Conservation (phyloP, 2,113 vertebrate species). For the Bufo gargarizans region DNA sequence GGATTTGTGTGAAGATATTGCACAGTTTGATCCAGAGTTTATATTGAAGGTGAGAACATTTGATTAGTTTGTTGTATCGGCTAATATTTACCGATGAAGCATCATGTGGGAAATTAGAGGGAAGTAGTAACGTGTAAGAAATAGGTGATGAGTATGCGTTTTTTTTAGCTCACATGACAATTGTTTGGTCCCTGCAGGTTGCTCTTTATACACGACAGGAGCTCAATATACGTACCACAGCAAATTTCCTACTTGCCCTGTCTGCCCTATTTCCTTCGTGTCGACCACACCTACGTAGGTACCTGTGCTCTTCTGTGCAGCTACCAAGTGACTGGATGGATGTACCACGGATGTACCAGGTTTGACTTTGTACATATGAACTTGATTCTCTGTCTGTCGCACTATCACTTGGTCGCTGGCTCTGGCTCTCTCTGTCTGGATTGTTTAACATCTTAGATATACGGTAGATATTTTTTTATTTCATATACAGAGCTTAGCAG, state of each 20-base stretch:
- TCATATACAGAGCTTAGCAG: conserved; percentile 61
- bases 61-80: neutral
- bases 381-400: no score
- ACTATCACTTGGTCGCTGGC: neutral
- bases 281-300: conserved; percentile 80
- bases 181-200: conserved; percentile 69
- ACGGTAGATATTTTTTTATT: neutral
- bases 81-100: neutral
- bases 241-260: conserved; percentile 83
- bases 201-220: conserved; percentile 85
- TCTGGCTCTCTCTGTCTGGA: neutral
- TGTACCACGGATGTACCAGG: conserved; percentile 77
- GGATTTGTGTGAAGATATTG: conserved; percentile 69
- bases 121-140: no score
- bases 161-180: neutral
- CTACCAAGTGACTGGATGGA: conserved; percentile 91
- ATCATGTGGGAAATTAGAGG: neutral
- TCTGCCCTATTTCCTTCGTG: conserved; percentile 74
- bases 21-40: conserved; percentile 80
- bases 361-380: conserved; percentile 32
- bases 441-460: neutral
- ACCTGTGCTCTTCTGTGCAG: conserved; percentile 79
- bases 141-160: neutral
- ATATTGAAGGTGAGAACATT: conserved; percentile 80
- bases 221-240: conserved; percentile 82